A percentile compares a stretch with the other conserved stretches of the same genome.
Evolutionary conservation across 2,113 vertebrate genomes (phyloP).

Genomic region (Phainopepla nitens): DNA sequence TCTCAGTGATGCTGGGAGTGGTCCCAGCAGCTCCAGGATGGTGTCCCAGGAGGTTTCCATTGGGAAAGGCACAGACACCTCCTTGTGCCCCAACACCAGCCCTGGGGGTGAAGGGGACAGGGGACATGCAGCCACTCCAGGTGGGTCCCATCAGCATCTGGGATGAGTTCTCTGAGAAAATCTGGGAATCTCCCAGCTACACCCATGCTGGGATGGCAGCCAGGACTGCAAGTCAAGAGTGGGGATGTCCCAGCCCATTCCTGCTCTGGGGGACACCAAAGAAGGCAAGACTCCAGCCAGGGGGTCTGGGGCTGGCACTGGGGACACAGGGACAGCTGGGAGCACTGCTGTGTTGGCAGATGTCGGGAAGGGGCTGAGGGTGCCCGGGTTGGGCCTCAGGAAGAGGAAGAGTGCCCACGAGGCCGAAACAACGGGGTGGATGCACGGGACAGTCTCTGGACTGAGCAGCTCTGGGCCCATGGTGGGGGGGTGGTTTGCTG

Average conservation of each 20-base stretch:
- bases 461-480: rapidly evolving
- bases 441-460: background rate
- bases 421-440: rapidly evolving
- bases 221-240: background rate
- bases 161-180: background rate
- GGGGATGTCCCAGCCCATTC: background rate
- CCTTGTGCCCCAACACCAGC: rapidly evolving
- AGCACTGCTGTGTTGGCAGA: rapidly evolving
- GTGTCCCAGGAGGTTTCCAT: background rate
- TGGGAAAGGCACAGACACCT: rapidly evolving
- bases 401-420: background rate
- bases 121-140: rapidly evolving
- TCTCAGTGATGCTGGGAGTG: background rate
- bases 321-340: background rate
- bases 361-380: rapidly evolving
- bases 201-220: rapidly evolving
- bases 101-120: background rate
- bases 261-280: rapidly evolving
- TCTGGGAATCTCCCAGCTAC: background rate
- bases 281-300: background rate
- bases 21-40: background rate
- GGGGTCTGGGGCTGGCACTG: rapidly evolving
- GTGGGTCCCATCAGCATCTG: background rate
- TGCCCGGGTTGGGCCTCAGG: rapidly evolving
- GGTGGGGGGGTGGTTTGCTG: background rate